Evolutionary conservation across 2,888 invertebrate genomes (phyloP), one percentile per base, ranked within the genome.

Genomic region (Ceriagrion tenellum): DNA sequence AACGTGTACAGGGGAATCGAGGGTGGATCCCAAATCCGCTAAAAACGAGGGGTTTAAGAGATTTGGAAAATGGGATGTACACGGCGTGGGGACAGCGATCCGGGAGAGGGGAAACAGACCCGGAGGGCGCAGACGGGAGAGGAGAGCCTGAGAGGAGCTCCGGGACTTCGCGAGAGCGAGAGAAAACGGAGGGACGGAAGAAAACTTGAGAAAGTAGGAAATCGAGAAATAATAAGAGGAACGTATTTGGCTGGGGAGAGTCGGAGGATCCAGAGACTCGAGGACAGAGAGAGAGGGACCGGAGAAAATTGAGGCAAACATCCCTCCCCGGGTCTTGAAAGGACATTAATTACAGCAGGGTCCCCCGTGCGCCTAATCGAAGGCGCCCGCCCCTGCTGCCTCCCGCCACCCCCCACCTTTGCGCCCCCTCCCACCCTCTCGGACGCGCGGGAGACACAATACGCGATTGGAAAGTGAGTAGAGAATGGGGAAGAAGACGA

Each of bases 61-160:
- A 81, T 81, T 81, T 81, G 81, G 81, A 81, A 81, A 81, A 81
- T 81, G 81, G 81, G 81, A 81, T 81, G 81, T 30, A 81, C 13
- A 81, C 30, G 81, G 35, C 30, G 35, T 81, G 35, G 81, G 81
- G 81, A 81, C 30, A 81, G 81, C 30, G 16, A 81, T 81, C 26
- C 23, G n/a, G 81, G 81, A 16, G 4, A 69, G 69, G 69, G 69
- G 10, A n/a, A 69, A 20, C 10, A 69, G 26, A 26, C 18, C 26
- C 18, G 16, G 69, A n/a, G n/a, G n/a, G n/a, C n/a, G n/a, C n/a
- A n/a, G n/a, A n/a, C n/a, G n/a, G n/a, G n/a, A n/a, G 69, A 12
- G 35, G 81, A 35, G 35, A n/a, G 35, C 12, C 35, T 81, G 81
- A 30, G 16, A 18, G 81, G 35, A 35, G 13, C 35, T 13, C 18